Base-by-base conservation (phyloP, 2,797 vertebrate species). In the Selene dorsalis region DNA sequence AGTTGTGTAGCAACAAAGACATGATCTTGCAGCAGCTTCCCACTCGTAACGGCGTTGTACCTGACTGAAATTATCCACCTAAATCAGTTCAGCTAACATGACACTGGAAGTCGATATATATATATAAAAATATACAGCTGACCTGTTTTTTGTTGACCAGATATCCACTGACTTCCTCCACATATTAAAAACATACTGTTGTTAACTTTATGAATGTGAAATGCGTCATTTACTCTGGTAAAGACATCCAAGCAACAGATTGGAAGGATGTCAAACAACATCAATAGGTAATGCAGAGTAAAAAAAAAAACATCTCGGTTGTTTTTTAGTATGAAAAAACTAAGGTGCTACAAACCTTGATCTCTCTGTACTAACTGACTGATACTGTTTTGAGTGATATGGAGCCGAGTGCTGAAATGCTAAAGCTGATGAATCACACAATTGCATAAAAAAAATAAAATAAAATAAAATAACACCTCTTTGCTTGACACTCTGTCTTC, bases 391-490 rank as follows among this genome's bases (percentile, higher is more conserved):
- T 67, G 71, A 78, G 60, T 66, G 60, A 78, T 70, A 58, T 18
- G 61, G 43, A 62, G 61, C 14, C 2, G 50, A 75, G 71, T 79
- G 70, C 32, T 58, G 45, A 81, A 85, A 85, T 81, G 71, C 64
- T 82, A 69, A 85, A 75, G 50, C 72, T 72, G 41, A 87, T 90
- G 88, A 93, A 77, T 88, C 83, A 92, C 78, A 84, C 83, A 84
- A 62, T 83, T 60, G 73, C 56, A 79, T 74, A 70, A 70, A 79
- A 73, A 80, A 79, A 76, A n/a, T n/a, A n/a, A n/a, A n/a, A n/a
- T n/a, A n/a, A n/a, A n/a, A n/a, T n/a, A n/a, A n/a, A n/a, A 77
- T 77, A 84, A 86, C 91, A 92, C 91, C 80, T 90, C 81, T 86
- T 61, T 18, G 16, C 84, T 91, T 79, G 45, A 88, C 91, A 88